Evolutionary conservation across 2,113 vertebrate species (phyloP), one percentile per base, ranked within the genome.

Genomic region (Tetrao urogallus): DNA sequence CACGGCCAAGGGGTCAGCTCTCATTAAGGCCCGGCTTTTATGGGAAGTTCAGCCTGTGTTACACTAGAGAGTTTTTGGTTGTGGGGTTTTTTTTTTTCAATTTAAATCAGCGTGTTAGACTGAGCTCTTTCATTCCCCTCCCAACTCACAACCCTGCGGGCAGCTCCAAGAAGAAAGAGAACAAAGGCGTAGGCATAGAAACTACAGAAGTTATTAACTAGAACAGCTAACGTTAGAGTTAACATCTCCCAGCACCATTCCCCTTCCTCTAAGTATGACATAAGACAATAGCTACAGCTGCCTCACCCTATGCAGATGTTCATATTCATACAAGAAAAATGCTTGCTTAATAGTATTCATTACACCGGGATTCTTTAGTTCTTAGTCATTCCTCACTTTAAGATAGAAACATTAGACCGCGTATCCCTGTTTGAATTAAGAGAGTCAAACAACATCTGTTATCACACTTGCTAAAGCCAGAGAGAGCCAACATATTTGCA

Each of bases 381-480:
- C 85, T 91, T 94, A 91, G 65, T 94, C 73, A 91, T 74, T 72
- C 43, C 69, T 82, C 14, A 30, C 4, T 86, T 84, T 90, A 56
- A 90, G 58, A 90, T 5, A 82, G 71, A 79, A 91, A 83, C 30
- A 61, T 42, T 34, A 89, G 73, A 78, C 42, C 6, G 82, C 75
- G 65, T 48, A 92, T 48, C 50, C 45, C 65, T 83, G 34, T 36
- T 66, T 69, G 50, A 88, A 94, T 84, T 78, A 66, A 81, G 27
- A 63, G 36, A 92, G 58, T 77, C 65, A 85, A 66, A 93, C 71
- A 85, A 88, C 82, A 96, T 95, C 93, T 96, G 94, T 63, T 65
- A n/a, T 86, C 43, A 20, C 27, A 32, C 43, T 92, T 1, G 1
- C 58, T 83, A 81, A 78, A 64, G 79, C 80, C 93, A 93, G 56